These are phyloP conservation scores for Chaetops frenatus DNA, from an alignment of 2,113 vertebrate species.

Conservation along the genomic window DNA sequence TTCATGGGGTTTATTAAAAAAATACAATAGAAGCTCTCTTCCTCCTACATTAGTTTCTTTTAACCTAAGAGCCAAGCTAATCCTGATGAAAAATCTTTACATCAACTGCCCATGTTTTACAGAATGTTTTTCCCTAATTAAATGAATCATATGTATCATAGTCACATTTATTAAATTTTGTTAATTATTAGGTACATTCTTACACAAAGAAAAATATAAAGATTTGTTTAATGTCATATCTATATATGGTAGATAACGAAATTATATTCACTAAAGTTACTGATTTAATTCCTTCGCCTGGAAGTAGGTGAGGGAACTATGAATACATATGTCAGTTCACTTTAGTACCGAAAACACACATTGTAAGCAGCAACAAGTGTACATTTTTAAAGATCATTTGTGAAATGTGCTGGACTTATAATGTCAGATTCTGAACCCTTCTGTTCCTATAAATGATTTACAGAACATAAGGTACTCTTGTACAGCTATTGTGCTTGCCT, in stretches of 20 bases:
- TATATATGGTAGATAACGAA: neutral
- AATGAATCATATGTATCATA: constrained; percentile 20
- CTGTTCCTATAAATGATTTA: neutral
- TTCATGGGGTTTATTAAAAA: neutral
- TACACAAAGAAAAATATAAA: neutral
- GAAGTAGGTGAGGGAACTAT: constrained; percentile 7
- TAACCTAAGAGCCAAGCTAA: neutral
- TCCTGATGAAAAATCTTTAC: constrained; percentile 15
- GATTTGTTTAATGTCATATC: constrained; percentile 27
- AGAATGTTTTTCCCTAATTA: constrained; percentile 38
- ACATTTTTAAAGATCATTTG: neutral
- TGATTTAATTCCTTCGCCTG: constrained; percentile 29
- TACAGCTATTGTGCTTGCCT: neutral
- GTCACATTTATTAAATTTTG: constrained; percentile 41
- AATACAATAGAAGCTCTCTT: neutral
- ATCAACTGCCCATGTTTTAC: neutral
- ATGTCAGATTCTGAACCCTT: neutral
- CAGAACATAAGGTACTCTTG: neutral
- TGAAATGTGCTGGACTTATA: neutral
- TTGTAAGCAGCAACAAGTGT: neutral
- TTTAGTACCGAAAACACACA: neutral
- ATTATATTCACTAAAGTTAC: neutral
- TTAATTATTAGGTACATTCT: constrained; percentile 32
- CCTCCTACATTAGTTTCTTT: constrained; percentile 31
- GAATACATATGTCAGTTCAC: neutral